A percentile compares a stretch with the other conserved stretches of the same genome.
Evolutionary conservation across 1,140 invertebrate species (phyloP).

Genomic region (Drosophila ercepeae): DNA sequence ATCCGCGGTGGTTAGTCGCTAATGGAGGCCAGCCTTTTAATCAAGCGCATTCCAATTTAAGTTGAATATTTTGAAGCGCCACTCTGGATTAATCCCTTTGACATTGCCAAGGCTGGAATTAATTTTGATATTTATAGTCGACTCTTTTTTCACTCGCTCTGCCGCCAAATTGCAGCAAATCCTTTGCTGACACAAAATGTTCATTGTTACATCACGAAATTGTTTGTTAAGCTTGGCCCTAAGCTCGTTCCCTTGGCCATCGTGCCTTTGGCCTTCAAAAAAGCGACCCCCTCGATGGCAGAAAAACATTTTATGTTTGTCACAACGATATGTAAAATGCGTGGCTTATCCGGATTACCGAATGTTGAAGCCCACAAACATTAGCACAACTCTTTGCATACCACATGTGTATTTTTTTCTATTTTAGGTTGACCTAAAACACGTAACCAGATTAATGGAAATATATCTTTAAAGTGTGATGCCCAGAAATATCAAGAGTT

Average conservation of each 20-base stretch:
- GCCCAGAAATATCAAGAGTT: too few relatives aligned
- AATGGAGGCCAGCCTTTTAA: conserved; percentile 31
- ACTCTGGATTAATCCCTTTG: conserved; percentile 42
- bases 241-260: conserved; percentile 17
- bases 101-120: conserved; percentile 40
- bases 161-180: conserved; percentile 54
- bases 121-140: conserved; percentile 52
- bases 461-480: background rate
- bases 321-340: conserved; percentile 60
- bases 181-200: conserved; percentile 57
- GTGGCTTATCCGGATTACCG: conserved; percentile 61
- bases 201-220: conserved; percentile 52
- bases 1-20: conserved; percentile 7
- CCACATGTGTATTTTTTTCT: conserved; percentile 5
- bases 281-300: conserved; percentile 1
- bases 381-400: conserved; percentile 27
- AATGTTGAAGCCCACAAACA: conserved; percentile 49
- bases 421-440: conserved; percentile 1
- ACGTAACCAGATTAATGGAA: background rate
- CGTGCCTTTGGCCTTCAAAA: background rate
- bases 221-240: conserved; percentile 52
- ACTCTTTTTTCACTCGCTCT: conserved; percentile 35
- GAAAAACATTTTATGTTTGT: conserved; percentile 30
- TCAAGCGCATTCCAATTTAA: conserved; percentile 30
- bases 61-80: conserved; percentile 10